Conservation (phyloP, 2,797 vertebrate species). For the Ispidina lecontei region DNA sequence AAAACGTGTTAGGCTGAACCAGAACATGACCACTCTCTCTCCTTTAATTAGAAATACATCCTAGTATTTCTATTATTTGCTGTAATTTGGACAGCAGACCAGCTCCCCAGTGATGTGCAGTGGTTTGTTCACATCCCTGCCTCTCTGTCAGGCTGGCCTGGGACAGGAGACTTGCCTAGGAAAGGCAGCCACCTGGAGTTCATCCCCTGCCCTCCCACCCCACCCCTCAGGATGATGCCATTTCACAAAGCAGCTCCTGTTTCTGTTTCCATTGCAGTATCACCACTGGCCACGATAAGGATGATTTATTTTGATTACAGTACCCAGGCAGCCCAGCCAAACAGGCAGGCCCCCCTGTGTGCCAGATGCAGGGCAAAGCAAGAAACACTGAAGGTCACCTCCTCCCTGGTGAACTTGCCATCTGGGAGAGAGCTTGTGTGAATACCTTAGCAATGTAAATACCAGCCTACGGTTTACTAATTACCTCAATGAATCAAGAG, state of each 20-base stretch:
- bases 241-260: background rate
- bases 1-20: background rate
- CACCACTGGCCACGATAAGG: conserved; percentile 2
- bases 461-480: conserved; percentile 1
- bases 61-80: background rate
- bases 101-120: accelerated
- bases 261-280: conserved; percentile 22
- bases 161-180: background rate
- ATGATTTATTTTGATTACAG: conserved; percentile 66
- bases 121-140: accelerated
- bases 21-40: background rate
- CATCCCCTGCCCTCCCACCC: background rate
- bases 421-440: background rate
- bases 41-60: background rate
- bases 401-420: conserved; percentile 3
- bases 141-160: accelerated
- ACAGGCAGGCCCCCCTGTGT: background rate
- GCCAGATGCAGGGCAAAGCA: conserved; percentile 30
- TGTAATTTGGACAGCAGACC: background rate
- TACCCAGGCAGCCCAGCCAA: conserved; percentile 26
- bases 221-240: background rate
- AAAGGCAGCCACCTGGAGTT: background rate
- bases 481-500: conserved; percentile 33
- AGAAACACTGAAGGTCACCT: conserved; percentile 48
- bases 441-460: conserved; percentile 53